Base-by-base conservation (phyloP, 2,797 vertebrate genomes). In the Esox masquinongy region DNA sequence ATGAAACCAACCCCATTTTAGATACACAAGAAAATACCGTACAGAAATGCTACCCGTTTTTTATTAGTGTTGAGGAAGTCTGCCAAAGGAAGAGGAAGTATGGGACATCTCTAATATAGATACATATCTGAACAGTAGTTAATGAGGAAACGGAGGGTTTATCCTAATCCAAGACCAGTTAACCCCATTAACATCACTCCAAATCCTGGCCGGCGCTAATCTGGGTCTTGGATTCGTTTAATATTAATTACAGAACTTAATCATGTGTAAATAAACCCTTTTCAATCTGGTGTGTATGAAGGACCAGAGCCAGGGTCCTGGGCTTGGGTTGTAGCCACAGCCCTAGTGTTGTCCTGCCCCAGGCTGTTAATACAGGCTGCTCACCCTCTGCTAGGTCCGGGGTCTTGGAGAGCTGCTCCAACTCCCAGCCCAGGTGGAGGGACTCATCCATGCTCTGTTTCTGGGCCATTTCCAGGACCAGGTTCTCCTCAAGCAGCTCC, bases 381-480 rank as follows among this genome's bases (percentile, higher is more conserved):
- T 86, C 92, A 99, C 97, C 96, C 88, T 99, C 96, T 11, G 95
- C 92, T 78, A 95, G 88, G 47, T 99, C 97, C 22, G 96, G 97
- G 26, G 96, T 97, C 91, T 97, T 98, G 64, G 96, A 96, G 16
- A 99, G 95, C 83, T 99, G 97, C 80, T 99, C 98, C 76, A 99
- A 92, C 82, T 99, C 97, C 98, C 98, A 99, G 83, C 97, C 97
- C 75, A 99, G 94, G 88, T 99, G 98, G 83, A 99, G 88, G 3
- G 97, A 99, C 85, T 99, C 98, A 67, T 99, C 97, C 97, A 99
- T 99, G 83, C 98, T 99, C 89, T 98, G 98, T 77, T 99, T 99
- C 92, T 99, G 98, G 75, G 97, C 97, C 97, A 99, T 96, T 93
- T 98, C 98, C 11, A 99, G 90, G 50, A 95, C 94, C 87, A 99